Conservation (phyloP, 2,888 invertebrate species). For the Autographa gamma region DNA sequence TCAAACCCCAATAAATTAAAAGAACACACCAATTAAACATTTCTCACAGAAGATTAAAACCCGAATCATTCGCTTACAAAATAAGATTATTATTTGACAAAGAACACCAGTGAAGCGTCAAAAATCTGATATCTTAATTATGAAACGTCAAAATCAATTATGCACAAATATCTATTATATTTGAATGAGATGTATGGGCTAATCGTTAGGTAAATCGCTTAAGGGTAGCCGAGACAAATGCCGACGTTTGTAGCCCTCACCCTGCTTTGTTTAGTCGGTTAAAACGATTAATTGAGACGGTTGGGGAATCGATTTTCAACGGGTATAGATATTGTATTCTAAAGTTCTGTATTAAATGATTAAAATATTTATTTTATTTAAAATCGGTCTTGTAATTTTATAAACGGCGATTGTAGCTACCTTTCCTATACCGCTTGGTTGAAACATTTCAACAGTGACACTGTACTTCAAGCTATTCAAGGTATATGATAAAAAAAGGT, state of each 20-base stretch:
- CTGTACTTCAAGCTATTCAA: too few relatives aligned
- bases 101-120: slow-evolving; percentile 72
- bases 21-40: slow-evolving; percentile 52
- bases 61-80: slow-evolving; percentile 74
- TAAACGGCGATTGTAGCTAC: too few relatives aligned
- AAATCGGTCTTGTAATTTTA: neutral
- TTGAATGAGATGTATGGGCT: slow-evolving; percentile 82
- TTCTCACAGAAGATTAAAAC: slow-evolving; percentile 71
- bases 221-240: slow-evolving; percentile 50
- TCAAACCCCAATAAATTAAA: slow-evolving; percentile 35
- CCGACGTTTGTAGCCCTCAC: slow-evolving; percentile 53
- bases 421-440: too few relatives aligned
- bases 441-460: too few relatives aligned
- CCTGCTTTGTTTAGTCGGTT: slow-evolving; percentile 55
- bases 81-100: slow-evolving; percentile 76
- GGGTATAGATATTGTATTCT: slow-evolving; percentile 30
- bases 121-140: slow-evolving; percentile 62
- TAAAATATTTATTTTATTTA: neutral
- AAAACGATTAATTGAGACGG: slow-evolving; percentile 57
- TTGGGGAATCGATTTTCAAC: slow-evolving; percentile 45
- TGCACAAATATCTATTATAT: slow-evolving; percentile 71
- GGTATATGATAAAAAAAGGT: too few relatives aligned
- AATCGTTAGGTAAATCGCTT: slow-evolving; percentile 77
- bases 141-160: slow-evolving; percentile 83
- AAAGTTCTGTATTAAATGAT: slow-evolving; percentile 7